Percentiles rank a stretch among this genome's conserved stretches.
phyloP scores from a whole-genome alignment of 2,113 vertebrate species.

The Anhinga rufa region DNA sequence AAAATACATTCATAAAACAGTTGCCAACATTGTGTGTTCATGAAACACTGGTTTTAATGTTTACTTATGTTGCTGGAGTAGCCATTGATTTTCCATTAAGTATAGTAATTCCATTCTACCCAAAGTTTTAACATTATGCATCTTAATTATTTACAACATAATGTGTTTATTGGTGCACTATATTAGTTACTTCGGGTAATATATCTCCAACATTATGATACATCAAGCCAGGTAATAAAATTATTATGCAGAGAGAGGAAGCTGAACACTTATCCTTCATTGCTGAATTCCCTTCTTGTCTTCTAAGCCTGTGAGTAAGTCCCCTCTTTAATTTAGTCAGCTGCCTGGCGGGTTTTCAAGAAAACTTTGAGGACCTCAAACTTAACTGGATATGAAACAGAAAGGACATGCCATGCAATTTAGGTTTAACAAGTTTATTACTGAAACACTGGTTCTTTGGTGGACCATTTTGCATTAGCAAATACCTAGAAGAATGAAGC shows the following conservation, averaged over 20 bases:
- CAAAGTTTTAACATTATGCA: not conserved
- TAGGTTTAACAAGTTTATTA: not conserved
- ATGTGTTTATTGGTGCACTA: not conserved
- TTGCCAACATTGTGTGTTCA: not conserved
- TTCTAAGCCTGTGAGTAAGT: slow-evolving; percentile 9
- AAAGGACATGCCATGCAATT: not conserved
- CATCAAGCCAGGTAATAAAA: slow-evolving; percentile 32
- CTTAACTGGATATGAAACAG: not conserved
- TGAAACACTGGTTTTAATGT: not conserved
- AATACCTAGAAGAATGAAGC: not conserved
- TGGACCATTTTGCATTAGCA: not conserved
- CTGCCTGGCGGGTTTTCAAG: slow-evolving; percentile 13
- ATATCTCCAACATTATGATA: not conserved
- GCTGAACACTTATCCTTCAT: slow-evolving; percentile 24
- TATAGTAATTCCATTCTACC: slow-evolving; percentile 13
- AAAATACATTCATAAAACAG: not conserved
- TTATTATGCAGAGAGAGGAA: slow-evolving; percentile 25
- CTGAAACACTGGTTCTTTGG: not conserved
- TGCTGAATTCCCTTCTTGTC: slow-evolving; percentile 7
- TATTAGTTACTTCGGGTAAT: slow-evolving; percentile 16
- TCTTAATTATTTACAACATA: slow-evolving; percentile 52
- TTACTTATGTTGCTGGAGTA: not conserved
- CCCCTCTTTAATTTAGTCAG: not conserved
- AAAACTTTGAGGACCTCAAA: slow-evolving; percentile 19
- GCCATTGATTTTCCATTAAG: not conserved